Evolutionary conservation across 2,113 vertebrate species (phyloP), one percentile per base, ranked within the genome.

Genomic region (Procapra przewalskii): DNA sequence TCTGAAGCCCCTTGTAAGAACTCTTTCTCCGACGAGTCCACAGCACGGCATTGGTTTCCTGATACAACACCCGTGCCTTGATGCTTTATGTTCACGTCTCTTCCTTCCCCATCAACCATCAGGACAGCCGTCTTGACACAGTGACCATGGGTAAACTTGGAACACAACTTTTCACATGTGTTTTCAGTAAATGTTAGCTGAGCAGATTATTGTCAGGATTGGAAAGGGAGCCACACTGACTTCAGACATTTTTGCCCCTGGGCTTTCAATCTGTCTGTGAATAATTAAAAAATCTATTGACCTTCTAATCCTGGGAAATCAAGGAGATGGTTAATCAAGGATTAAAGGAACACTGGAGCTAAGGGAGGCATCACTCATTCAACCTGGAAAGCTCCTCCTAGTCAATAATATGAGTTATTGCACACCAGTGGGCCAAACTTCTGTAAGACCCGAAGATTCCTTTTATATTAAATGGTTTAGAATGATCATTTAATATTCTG

Each of bases 41-140:
- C 2, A 13, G 7, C 3, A 23, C 1, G 1, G 8, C 14, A 7
- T 15, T 75, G 75, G 15, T 52, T 96, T 85, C 50, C 40, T 77
- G 25, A 71, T 13, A 40, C 29, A 79, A 36, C 52, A 7, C 31
- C 15, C 8, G 1, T 10, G 36, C 15, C 62, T 25, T 79, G 21
- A 3, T n/a, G 59, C 27, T 45, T 59, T 45, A 8, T 16, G 15
- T n/a, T 52, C 33, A 14, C 0, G 2, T 33, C n/a, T 71, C 29
- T 25, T 45, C 11, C 21, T 92, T 5, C 9, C 31, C 33, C 27
- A 12, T 23, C 40, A 81, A 33, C 9, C 2, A 1, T 31, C 59
- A 81, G 17, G 4, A 43, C 5, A 29, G 25, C 11, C 4, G 8
- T 40, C 31, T 31, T 5, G 25, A 64, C 25, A 43, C 0, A 25